phyloP scores from a whole-genome alignment of 2,113 vertebrate species.

The Marmota monax region DNA sequence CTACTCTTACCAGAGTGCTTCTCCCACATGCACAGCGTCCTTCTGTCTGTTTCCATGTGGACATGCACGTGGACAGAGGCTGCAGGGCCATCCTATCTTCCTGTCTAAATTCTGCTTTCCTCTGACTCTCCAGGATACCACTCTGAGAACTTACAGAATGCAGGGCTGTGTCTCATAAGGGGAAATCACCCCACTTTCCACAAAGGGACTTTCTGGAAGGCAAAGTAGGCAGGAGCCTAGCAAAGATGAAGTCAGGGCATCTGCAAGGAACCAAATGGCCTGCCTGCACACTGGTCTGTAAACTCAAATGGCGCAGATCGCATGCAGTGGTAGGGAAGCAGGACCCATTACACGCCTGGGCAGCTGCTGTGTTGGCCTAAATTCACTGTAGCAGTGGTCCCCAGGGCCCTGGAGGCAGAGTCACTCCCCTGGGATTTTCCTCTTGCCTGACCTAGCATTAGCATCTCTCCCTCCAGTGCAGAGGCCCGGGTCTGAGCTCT shows the following conservation, averaged over 20 bases:
- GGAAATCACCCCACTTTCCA: background rate
- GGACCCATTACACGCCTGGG: background rate
- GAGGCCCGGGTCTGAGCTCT: background rate
- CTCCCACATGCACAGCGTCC: background rate
- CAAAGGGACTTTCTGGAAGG: slow-evolving; percentile 8
- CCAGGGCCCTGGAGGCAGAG: background rate
- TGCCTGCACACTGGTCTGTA: background rate
- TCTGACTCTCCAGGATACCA: background rate
- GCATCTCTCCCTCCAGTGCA: background rate
- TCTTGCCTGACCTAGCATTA: background rate
- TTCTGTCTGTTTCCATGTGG: background rate
- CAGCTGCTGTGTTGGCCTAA: background rate
- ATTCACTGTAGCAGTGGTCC: background rate
- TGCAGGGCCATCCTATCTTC: slow-evolving; percentile 17
- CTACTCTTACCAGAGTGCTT: background rate
- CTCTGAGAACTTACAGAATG: background rate
- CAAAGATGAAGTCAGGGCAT: background rate
- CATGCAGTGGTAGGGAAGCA: background rate
- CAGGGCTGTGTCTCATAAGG: background rate
- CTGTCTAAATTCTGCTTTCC: slow-evolving; percentile 5
- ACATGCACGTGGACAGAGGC: background rate
- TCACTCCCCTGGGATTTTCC: background rate
- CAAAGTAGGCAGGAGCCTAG: background rate
- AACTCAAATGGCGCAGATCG: background rate
- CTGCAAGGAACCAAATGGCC: background rate